Base-by-base conservation (phyloP, 2,113 vertebrate genomes). In the Todiramphus saurophagus region DNA sequence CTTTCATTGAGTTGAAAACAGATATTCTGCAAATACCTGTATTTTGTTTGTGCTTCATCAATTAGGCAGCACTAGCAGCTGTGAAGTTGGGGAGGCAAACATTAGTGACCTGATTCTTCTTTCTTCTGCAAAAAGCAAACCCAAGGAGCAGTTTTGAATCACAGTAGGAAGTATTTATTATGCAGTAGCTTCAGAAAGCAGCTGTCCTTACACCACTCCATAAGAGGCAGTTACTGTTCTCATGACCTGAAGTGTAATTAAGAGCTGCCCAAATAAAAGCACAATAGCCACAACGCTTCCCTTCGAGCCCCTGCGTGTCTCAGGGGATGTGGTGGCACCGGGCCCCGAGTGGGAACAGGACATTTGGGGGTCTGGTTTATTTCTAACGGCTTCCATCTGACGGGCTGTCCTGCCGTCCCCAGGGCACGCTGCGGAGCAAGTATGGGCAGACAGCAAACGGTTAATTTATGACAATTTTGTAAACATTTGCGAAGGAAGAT, bases 231-330 rank as follows among this genome's bases (percentile, higher is more conserved):
- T 13, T n/a, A 33, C 25, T 51, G 2, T 25, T 41, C 11, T 2
- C 44, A 4, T 1, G 39, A 37, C 24, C 70, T 19, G 17, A 58
- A 69, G 27, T 60, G 58, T 46, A 46, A 46, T 37, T 5, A 51
- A 23, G 25, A 39, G 9, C 31, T 63, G 60, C 51, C 46, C 41
- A 31, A 67, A 62, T 16, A 14, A 21, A 69, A 41, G 3, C 2
- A 2, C 17, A 5, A 5, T 2, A 9, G 2, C 16, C 0, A 1
- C 17, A 4, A 6, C 3, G 2, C 37, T 43, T 21, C 72, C 23
- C 30, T 8, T 44, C 2, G 17, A 91, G 28, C 21, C 66, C 17
- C 16, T 2, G 46, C 3, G 30, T 2, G 31, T 37, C 9, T 24
- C 35, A 1, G 12, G 8, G 55, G 63, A 35, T 2, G 3, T 3